Conservation (phyloP, 2,797 vertebrate species). For the Alauda arvensis region DNA sequence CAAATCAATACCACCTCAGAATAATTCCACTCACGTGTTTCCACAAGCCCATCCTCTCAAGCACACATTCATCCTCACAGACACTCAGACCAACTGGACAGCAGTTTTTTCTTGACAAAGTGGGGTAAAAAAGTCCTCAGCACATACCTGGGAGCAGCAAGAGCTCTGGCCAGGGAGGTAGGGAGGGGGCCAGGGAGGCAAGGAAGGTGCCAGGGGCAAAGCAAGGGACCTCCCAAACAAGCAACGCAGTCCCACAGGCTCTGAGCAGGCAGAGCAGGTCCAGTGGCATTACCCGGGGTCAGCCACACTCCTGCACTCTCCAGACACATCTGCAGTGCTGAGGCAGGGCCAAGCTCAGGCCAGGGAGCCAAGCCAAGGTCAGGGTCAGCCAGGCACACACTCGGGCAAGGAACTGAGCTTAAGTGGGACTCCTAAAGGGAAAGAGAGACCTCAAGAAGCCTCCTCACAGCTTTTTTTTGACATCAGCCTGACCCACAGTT, state of each 20-base stretch:
- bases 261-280: not conserved
- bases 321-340: not conserved
- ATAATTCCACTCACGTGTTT: not conserved
- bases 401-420: not conserved
- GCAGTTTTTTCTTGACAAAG: not conserved
- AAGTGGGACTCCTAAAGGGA: not conserved
- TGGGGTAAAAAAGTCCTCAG: accelerated
- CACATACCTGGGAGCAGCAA: not conserved
- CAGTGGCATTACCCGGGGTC: not conserved
- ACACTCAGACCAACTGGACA: not conserved
- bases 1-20: not conserved
- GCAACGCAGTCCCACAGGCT: not conserved
- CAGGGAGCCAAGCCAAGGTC: not conserved
- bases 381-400: not conserved
- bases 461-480: not conserved
- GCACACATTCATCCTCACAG: not conserved
- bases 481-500: not conserved
- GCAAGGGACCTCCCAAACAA: not conserved
- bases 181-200: accelerated
- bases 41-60: not conserved
- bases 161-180: not conserved
- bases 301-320: not conserved
- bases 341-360: not conserved
- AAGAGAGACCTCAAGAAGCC: not conserved
- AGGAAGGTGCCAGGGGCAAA: not conserved